These are phyloP conservation scores for Tarsius wallacei DNA, from an alignment of 2,797 vertebrate genomes.

Conservation along the genomic window DNA sequence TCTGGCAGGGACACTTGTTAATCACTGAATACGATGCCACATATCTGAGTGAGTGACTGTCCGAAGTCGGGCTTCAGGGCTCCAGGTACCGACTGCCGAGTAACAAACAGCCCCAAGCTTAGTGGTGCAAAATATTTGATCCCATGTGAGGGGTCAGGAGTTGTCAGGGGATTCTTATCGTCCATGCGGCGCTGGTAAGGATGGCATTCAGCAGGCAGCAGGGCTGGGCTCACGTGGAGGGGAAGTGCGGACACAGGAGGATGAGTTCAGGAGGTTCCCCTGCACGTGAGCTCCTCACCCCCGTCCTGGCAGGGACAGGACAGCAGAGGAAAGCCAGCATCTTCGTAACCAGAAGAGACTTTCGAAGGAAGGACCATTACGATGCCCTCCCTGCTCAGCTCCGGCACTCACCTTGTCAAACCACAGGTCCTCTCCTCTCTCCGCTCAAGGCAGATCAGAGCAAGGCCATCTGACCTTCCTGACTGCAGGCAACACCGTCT, in stretches of 20 bases:
- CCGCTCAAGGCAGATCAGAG: neutral
- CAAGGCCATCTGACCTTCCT: neutral
- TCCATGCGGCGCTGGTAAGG: neutral
- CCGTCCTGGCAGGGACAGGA: fast-evolving
- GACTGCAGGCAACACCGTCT: neutral
- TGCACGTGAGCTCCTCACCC: fast-evolving
- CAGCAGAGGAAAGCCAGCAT: neutral
- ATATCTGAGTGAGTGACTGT: neutral
- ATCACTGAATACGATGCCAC: neutral
- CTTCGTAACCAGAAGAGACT: neutral
- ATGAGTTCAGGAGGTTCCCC: neutral
- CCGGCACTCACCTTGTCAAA: neutral
- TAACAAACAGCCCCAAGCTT: neutral
- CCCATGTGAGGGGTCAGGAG: neutral
- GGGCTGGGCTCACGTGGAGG: neutral
- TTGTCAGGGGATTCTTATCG: fast-evolving
- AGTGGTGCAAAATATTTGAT: neutral
- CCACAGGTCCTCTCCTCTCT: neutral
- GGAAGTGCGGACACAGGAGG: neutral
- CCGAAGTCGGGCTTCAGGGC: no score
- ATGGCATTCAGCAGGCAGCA: neutral
- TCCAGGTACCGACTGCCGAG: fast-evolving
- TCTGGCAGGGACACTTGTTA: neutral
- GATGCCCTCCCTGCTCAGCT: no score
- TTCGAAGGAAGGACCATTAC: fast-evolving